Evolutionary conservation across 2,888 invertebrate genomes (phyloP), one percentile per base, ranked within the genome.

Genomic region (Scaptomyza tumidula): DNA sequence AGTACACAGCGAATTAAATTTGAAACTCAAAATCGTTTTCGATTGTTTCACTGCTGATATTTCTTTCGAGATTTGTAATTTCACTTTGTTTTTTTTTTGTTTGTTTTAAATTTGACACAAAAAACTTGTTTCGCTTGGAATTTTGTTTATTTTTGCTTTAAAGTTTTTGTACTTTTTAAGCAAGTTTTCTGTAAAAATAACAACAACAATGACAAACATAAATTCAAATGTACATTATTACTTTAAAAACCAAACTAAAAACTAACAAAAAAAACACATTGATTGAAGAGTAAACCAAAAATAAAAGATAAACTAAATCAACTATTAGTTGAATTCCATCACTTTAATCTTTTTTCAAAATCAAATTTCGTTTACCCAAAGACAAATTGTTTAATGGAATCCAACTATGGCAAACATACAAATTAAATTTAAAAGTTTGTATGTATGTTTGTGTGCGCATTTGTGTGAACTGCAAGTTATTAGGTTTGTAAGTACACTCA

Each of bases 161-260:
- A 78, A 71, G 63, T 75, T 68, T 72, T 69, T 80, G 83, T 82
- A 84, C 78, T 86, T 81, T 81, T 88, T 89, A 88, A 80, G 82
- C 86, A 89, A 87, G 84, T 85, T 86, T 88, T 90, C 90, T 90
- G 91, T 83, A 90, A 90, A 87, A 90, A 90, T 87, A 90, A 86
- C 75, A 80, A 84, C 85, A 80, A 86, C 73, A 80, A 74, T 75
- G 80, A 79, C 75, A 70, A 71, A 78, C 86, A 86, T 74, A 88
- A 77, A 74, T 82, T 53, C 29, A 54, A 73, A 80, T 78, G 66
- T 75, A 61, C 61, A 61, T 69, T 63, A 68, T 71, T 46, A 71
- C 49, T 59, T 62, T 16, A 35, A 46, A 67, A 70, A 46, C 14
- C 29, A 53, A 80, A 67, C 46, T 11, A 43, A 73, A 71, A 62